phyloP scores from a whole-genome alignment of 2,888 invertebrate genomes.

The Melitaea athalia region DNA sequence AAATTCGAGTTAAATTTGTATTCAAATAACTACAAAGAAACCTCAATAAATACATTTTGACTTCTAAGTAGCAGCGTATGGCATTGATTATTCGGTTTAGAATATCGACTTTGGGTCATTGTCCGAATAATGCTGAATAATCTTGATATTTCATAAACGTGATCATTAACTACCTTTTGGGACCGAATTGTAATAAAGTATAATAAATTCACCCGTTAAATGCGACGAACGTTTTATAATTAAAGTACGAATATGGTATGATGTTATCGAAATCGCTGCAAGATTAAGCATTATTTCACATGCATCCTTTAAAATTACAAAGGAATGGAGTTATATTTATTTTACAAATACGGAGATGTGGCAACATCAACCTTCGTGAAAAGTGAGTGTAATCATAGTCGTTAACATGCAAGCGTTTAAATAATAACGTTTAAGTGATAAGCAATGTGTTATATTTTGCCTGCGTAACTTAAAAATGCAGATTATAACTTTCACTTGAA shows the following conservation, averaged over 20 bases:
- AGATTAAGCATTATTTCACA: slow-evolving; percentile 21
- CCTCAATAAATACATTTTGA: slow-evolving; percentile 36
- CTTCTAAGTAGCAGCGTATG: slow-evolving; percentile 35
- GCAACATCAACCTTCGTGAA: slow-evolving; percentile 5
- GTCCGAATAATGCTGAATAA: slow-evolving; percentile 59
- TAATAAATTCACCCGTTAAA: slow-evolving; percentile 52
- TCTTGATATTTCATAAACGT: slow-evolving; percentile 63
- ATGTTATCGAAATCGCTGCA: slow-evolving; percentile 21
- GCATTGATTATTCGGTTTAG: slow-evolving; percentile 50
- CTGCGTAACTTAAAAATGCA: neutral
- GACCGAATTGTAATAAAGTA: slow-evolving; percentile 56
- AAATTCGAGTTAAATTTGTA: slow-evolving; percentile 41
- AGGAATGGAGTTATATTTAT: neutral
- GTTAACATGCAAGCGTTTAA: slow-evolving; percentile 1
- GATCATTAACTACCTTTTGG: slow-evolving; percentile 64
- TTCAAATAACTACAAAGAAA: slow-evolving; percentile 40
- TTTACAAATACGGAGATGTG: neutral
- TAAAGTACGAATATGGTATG: slow-evolving; percentile 38
- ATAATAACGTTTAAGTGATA: neutral
- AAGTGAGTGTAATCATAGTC: slow-evolving; percentile 7
- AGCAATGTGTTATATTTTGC: neutral
- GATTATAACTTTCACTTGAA: neutral
- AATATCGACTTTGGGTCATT: slow-evolving; percentile 55
- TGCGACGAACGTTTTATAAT: slow-evolving; percentile 46
- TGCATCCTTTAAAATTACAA: slow-evolving; percentile 9